phyloP scores from a whole-genome alignment of 1,140 invertebrate genomes.

The Sipha flava region DNA sequence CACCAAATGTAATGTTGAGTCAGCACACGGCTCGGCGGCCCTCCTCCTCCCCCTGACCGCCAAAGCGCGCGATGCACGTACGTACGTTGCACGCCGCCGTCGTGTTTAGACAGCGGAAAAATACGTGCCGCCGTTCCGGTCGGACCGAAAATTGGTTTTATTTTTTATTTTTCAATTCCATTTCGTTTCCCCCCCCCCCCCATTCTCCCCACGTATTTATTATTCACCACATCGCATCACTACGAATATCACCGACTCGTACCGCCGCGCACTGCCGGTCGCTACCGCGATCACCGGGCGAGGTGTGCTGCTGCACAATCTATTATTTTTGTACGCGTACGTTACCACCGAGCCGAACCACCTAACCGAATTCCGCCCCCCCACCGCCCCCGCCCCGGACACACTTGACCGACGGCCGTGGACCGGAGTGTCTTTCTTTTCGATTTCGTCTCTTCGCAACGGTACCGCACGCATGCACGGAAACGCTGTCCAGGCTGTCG shows the following conservation, averaged over 20 bases:
- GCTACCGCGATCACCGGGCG: too few species aligned
- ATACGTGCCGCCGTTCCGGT: conserved; percentile 29
- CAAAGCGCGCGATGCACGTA: too few species aligned
- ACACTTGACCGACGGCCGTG: conserved; percentile 13
- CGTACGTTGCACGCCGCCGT: too few species aligned
- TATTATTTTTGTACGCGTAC: too few species aligned
- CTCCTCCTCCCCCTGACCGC: neutral
- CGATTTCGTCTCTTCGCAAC: neutral
- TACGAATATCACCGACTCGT: too few species aligned
- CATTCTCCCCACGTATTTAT: too few species aligned
- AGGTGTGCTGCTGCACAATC: too few species aligned
- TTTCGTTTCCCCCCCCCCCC: too few species aligned
- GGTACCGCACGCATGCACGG: neutral
- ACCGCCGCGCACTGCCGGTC: too few species aligned
- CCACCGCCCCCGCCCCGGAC: neutral
- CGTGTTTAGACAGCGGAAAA: conserved; percentile 14
- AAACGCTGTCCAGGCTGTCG: too few species aligned
- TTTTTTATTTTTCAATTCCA: neutral
- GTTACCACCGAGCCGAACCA: too few species aligned
- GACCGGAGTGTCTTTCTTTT: neutral
- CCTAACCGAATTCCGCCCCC: too few species aligned
- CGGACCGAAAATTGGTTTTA: conserved; percentile 5
- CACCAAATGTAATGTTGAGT: conserved; percentile 31
- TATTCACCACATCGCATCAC: neutral
- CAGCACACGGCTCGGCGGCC: neutral